phyloP scores from a whole-genome alignment of 2,888 invertebrate genomes.

The Pimpla rufipes region DNA sequence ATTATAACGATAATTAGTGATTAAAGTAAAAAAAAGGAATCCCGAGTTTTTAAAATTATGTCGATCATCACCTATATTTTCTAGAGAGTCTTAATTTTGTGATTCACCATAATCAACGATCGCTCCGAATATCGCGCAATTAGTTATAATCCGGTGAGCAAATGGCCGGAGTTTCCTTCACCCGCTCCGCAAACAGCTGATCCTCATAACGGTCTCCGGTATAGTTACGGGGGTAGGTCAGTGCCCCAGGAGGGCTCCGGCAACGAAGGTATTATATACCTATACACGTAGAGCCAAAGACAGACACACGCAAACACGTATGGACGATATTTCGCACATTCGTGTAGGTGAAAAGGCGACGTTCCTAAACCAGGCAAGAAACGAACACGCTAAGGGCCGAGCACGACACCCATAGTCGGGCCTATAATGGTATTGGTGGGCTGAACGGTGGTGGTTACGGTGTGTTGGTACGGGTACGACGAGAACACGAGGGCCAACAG shows the following conservation, averaged over 20 bases:
- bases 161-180: slow-evolving; percentile 16
- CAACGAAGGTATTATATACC: slow-evolving; percentile 41
- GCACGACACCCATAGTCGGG: slow-evolving; percentile 42
- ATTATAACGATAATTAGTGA: no score
- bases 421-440: slow-evolving; percentile 9
- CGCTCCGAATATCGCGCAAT: slow-evolving; percentile 19
- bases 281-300: slow-evolving; percentile 39
- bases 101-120: not conserved
- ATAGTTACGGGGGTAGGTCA: slow-evolving; percentile 82
- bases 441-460: not conserved
- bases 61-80: no score
- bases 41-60: no score
- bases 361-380: slow-evolving; percentile 27
- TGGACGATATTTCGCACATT: slow-evolving; percentile 39
- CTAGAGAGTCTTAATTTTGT: not conserved
- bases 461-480: slow-evolving; percentile 3
- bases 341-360: slow-evolving; percentile 25
- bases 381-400: slow-evolving; percentile 28
- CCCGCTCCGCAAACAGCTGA: slow-evolving; percentile 77
- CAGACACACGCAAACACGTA: slow-evolving; percentile 11
- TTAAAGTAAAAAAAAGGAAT: no score
- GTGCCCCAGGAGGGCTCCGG: slow-evolving; percentile 79
- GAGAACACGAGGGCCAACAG: slow-evolving; percentile 42
- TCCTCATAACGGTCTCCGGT: slow-evolving; percentile 79
- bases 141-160: not conserved